Evolutionary conservation across 37 sponge, comb jelly and placozoan genomes (phyloP), one percentile per base, ranked within the genome.

Genomic region (Tethya wilhelma): DNA sequence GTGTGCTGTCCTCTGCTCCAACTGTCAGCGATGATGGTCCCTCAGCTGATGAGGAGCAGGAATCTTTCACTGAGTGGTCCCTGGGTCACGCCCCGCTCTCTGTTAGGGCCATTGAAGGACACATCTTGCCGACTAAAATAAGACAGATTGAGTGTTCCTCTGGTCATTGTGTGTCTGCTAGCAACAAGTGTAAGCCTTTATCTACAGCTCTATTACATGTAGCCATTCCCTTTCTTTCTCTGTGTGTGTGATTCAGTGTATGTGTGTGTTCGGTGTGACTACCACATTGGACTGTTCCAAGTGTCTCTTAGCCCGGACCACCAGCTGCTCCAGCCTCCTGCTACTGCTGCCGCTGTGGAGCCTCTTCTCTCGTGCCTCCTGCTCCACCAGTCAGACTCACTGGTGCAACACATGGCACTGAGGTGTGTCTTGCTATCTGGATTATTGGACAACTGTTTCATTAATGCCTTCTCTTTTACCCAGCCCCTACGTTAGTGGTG

Each of bases 401-500:
- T n/a, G n/a, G n/a, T n/a, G n/a, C n/a, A 60, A 6, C 26, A 60
- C 7, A 29, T 60, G 29, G 26, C 53, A 19, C 14, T 49, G 9
- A 49, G n/a, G 26, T 43, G 28, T 70, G 19, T 38, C 9, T 23
- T 58, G 40, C 2, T 7, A 56, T 58, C 36, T 30, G 41, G 6
- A 17, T 60, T 25, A 60, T 29, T n/a, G n/a, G n/a, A n/a, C n/a
- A n/a, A n/a, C n/a, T n/a, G n/a, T n/a, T n/a, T n/a, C n/a, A n/a
- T n/a, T n/a, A n/a, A 20, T 71, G 46, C 59, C 20, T 25, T 38
- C 25, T 14, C 17, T n/a, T 40, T 46, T 7, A 37, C 17, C 0
- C 41, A 88, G 88, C 62, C 88, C 88, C 0, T 82, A 88, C 59
- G 62, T 76, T 37, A 38, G 55, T 58, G 88, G 83, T 33, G 78